These are phyloP conservation scores for Amitus sp. DNA, from an alignment of 2,888 invertebrate genomes.

Conservation along the genomic window DNA sequence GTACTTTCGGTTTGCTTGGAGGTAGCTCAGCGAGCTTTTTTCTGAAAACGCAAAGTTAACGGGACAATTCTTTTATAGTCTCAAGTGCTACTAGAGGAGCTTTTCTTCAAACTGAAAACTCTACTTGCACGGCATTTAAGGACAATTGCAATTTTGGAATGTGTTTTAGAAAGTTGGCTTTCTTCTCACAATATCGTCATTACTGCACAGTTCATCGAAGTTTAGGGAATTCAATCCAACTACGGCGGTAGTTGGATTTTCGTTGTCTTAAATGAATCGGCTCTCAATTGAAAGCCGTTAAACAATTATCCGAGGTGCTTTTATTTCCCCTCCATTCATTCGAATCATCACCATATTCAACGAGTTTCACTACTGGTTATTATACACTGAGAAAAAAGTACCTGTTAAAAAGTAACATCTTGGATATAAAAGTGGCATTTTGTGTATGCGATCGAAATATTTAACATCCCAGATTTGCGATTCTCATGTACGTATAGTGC, in stretches of 20 bases:
- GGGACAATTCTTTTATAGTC: slow-evolving; percentile 13
- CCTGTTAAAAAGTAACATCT: no score
- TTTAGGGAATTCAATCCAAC: background rate
- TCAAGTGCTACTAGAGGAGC: background rate
- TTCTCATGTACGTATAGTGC: no score
- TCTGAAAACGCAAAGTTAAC: slow-evolving; percentile 6
- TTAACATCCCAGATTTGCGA: no score
- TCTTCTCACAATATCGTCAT: slow-evolving; percentile 4
- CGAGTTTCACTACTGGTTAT: no score
- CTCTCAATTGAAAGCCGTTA: background rate
- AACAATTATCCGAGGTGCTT: background rate
- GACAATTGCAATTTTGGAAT: slow-evolving; percentile 12
- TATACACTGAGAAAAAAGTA: no score
- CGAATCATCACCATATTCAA: no score
- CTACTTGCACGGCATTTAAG: slow-evolving; percentile 11
- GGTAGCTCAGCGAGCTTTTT: slow-evolving; percentile 4
- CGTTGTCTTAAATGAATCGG: background rate
- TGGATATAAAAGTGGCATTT: no score
- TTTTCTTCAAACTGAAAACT: slow-evolving; percentile 6
- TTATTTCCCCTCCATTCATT: no score
- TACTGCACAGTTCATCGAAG: background rate
- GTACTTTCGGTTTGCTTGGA: background rate
- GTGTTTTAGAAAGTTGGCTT: background rate
- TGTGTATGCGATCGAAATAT: no score
- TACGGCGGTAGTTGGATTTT: background rate